phyloP scores from a whole-genome alignment of 92 coral and sea anemone genomes.

The Palythoa grandis region DNA sequence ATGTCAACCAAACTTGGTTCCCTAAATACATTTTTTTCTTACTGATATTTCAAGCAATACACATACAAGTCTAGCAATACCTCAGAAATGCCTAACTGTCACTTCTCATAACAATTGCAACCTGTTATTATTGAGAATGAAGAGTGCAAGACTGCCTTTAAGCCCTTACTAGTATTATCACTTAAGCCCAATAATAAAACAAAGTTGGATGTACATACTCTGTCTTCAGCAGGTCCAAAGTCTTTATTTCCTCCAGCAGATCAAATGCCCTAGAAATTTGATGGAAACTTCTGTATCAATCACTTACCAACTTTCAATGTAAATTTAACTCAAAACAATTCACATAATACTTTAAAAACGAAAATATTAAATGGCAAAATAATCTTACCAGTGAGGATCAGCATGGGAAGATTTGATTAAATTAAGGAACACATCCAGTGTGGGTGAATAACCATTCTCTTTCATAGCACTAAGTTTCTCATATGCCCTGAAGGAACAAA shows the following conservation, averaged over 20 bases:
- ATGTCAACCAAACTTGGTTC: too few relatives aligned
- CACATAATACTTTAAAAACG: neutral
- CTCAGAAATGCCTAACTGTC: neutral
- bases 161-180: too few relatives aligned
- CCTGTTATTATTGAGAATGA: too few relatives aligned
- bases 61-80: too few relatives aligned
- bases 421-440: constrained; percentile 31
- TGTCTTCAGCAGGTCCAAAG: constrained; percentile 20
- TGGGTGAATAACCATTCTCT: constrained; percentile 30
- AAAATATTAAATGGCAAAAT: neutral
- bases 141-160: too few relatives aligned
- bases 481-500: constrained; percentile 12
- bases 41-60: too few relatives aligned
- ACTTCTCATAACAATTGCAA: neutral
- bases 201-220: constrained; percentile 6
- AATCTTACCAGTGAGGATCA: constrained; percentile 15
- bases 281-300: neutral
- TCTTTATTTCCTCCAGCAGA: constrained; percentile 20
- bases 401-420: constrained; percentile 13
- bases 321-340: neutral
- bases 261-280: constrained; percentile 34
- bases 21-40: too few relatives aligned
- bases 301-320: neutral
- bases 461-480: constrained; percentile 31
- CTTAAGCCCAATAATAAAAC: neutral